Evolutionary conservation across 53 echinoderm and acorn worm genomes (phyloP), one percentile per base, ranked within the genome.

Genomic region (Paracentrotus lividus): DNA sequence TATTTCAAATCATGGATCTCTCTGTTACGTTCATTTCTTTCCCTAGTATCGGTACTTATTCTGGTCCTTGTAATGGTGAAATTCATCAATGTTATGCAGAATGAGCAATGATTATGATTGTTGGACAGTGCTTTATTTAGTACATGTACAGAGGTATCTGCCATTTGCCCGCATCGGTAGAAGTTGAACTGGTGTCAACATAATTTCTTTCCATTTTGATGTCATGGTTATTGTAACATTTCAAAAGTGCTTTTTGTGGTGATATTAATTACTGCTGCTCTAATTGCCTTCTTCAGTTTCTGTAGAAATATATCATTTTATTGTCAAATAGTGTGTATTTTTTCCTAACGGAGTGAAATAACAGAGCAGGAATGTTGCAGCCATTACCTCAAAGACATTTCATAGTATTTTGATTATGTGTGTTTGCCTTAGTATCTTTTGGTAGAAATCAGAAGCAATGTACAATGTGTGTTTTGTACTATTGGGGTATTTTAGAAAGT

Each of bases 201-300:
- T 16, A 36, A 6, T 72, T 38, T 72, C 36, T 72, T 72, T 72
- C 72, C 15, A 72, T 18, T 72, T 72, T 40, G 72, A 40, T 72
- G 72, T 72, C 16, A 9, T 72, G 72, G 36, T 72, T 20, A 40
- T 20, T 72, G 72, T 72, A 38, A 72, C 5, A 72, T 72, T 72
- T 27, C 72, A 72, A n/a, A 72, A 72, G 72, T 72, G 72, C 72
- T 72, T 72, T n/a, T 72, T 72, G 72, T 72, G 72, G 18, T 72
- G 72, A 40, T 72, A 40, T 72, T 72, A 72, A n/a, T n/a, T n/a
- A n/a, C n/a, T n/a, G n/a, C 72, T 72, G 72, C 72, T 72, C 9
- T 20, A 20, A 40, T 38, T 72, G 72, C 72, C 72, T 72, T 72
- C 72, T 72, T 72, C 4, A 72, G 36, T 72, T 72, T 72, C 72